Evolutionary conservation across 2,797 vertebrate genomes (phyloP).

Genomic region (Hydrophis major): DNA sequence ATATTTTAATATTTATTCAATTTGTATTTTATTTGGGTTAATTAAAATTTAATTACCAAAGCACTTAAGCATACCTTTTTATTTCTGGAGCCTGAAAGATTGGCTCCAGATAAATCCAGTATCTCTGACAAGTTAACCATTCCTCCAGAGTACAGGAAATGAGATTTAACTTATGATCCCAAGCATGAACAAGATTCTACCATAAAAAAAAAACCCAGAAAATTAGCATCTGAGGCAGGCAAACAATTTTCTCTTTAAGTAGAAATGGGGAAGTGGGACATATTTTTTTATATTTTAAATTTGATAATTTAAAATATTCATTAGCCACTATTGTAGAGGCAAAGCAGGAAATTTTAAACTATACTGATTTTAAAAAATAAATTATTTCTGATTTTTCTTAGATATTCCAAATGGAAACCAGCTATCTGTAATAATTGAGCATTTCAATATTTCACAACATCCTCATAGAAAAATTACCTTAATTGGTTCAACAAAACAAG

Average conservation of each 20-base stretch:
- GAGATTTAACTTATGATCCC: conserved; percentile 64
- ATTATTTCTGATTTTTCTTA: background rate
- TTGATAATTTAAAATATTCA: background rate
- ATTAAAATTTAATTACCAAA: background rate
- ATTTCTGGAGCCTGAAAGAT: conserved; percentile 69
- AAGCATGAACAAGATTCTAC: conserved; percentile 65
- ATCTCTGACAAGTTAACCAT: conserved; percentile 70
- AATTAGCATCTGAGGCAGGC: background rate
- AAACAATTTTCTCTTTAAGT: background rate
- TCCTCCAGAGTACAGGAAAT: conserved; percentile 64
- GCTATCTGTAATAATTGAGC: background rate
- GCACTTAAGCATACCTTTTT: conserved; percentile 61
- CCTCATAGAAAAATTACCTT: conserved; percentile 57
- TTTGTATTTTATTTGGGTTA: background rate
- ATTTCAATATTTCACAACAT: background rate
- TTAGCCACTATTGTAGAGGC: background rate
- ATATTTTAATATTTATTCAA: background rate
- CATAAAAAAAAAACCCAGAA: background rate
- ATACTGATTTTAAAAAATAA: background rate
- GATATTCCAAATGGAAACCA: background rate
- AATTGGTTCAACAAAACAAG: conserved; percentile 63
- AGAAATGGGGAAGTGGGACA: background rate
- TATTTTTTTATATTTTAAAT: background rate
- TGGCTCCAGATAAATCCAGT: conserved; percentile 70
- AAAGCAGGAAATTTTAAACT: background rate